A percentile compares a stretch with the other conserved stretches of the same genome.
Conservation (phyloP, 2,113 vertebrate species). For the Marmota monax region DNA sequence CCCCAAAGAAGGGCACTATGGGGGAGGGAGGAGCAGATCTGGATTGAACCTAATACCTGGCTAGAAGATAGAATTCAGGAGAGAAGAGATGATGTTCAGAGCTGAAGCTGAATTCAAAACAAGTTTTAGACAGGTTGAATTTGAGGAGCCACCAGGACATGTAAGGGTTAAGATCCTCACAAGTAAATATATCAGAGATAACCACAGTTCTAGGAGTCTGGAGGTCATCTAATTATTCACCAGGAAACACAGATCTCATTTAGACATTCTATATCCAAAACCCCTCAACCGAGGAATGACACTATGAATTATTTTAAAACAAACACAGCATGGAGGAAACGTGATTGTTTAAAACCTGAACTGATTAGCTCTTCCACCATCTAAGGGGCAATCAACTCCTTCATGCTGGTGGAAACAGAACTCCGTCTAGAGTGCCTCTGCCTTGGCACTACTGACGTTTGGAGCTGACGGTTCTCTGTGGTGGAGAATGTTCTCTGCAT, state of each 20-base stretch:
- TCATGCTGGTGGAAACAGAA: neutral
- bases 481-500: neutral
- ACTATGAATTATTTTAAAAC: constrained; percentile 5
- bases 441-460: neutral
- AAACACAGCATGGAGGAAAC: neutral
- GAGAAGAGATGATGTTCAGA: neutral
- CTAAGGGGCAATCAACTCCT: neutral
- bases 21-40: neutral
- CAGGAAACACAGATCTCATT: neutral
- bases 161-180: neutral
- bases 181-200: neutral
- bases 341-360: neutral
- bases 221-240: neutral
- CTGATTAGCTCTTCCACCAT: neutral
- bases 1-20: neutral
- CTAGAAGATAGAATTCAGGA: neutral
- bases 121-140: neutral
- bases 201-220: neutral
- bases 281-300: neutral
- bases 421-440: neutral
- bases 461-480: neutral
- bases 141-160: neutral
- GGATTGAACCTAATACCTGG: neutral
- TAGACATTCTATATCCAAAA: neutral
- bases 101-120: neutral